A percentile compares a stretch with the other conserved stretches of the same genome.
These are phyloP conservation scores for Nomada fucata DNA, from an alignment of 2,888 invertebrate species.

Conservation along the genomic window DNA sequence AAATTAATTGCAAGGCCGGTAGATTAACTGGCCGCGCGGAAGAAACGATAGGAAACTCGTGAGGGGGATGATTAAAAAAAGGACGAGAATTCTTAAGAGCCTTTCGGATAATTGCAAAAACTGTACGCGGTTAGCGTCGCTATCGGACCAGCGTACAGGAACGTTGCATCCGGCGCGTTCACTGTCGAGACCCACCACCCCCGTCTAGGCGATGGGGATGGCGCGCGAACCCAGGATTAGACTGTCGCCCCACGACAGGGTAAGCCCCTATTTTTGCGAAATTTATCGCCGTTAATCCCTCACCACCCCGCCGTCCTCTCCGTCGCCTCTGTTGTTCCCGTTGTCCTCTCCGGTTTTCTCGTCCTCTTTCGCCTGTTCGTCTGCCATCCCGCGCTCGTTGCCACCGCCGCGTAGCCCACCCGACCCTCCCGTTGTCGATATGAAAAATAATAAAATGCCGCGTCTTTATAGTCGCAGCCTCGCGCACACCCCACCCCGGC, in stretches of 20 bases:
- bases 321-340: slow-evolving; percentile 65
- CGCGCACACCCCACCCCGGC: not conserved
- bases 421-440: slow-evolving; percentile 50
- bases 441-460: slow-evolving; percentile 57
- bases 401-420: slow-evolving; percentile 16
- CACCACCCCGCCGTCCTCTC: slow-evolving; percentile 68
- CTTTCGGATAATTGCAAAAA: slow-evolving; percentile 81
- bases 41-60: slow-evolving; percentile 2
- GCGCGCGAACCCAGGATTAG: slow-evolving; percentile 81
- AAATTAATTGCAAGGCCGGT: slow-evolving; percentile 51
- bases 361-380: slow-evolving; percentile 54
- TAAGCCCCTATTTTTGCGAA: slow-evolving; percentile 84
- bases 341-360: slow-evolving; percentile 67
- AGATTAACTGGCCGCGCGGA: slow-evolving; percentile 38
- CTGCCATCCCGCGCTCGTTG: slow-evolving; percentile 39
- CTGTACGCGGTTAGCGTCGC: slow-evolving; percentile 52
- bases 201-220: slow-evolving; percentile 68
- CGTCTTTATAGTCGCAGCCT: slow-evolving; percentile 44
- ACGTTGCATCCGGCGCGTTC: slow-evolving; percentile 64
- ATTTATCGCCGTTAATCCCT: slow-evolving; percentile 84
- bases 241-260: slow-evolving; percentile 83
- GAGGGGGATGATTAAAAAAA: slow-evolving; percentile 53
- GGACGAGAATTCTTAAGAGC: slow-evolving; percentile 65
- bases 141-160: slow-evolving; percentile 17
- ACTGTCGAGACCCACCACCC: slow-evolving; percentile 61